These are phyloP conservation scores for Zaprionus lachaisei DNA, from an alignment of 1,140 invertebrate species.

Conservation along the genomic window DNA sequence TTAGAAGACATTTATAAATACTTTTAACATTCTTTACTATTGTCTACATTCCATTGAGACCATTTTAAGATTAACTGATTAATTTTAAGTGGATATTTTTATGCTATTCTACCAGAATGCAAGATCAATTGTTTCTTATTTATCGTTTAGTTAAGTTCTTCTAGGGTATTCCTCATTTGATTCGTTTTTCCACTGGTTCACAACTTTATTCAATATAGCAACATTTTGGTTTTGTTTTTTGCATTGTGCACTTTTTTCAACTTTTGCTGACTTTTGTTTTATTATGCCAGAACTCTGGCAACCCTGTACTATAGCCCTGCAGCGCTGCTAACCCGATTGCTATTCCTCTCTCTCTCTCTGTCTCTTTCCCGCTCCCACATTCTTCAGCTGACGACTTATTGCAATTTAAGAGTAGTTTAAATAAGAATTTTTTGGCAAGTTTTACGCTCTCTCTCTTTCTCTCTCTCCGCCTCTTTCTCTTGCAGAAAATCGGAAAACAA, in stretches of 20 bases:
- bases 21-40: too few relatives aligned
- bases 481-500: conserved; percentile 27
- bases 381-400: conserved; percentile 51
- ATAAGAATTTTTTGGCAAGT: conserved; percentile 73
- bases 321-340: not conserved
- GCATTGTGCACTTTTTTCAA: conserved; percentile 31
- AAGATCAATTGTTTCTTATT: not conserved
- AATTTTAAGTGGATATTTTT: not conserved
- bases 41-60: too few relatives aligned
- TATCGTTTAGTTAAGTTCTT: not conserved
- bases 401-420: conserved; percentile 81
- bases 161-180: not conserved
- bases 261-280: conserved; percentile 68
- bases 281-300: conserved; percentile 53
- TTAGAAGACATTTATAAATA: too few relatives aligned
- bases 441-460: conserved; percentile 28
- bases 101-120: not conserved
- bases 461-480: not conserved
- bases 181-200: not conserved
- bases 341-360: conserved; percentile 2
- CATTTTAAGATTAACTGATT: too few relatives aligned
- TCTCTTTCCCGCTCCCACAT: not conserved
- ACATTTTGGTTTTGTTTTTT: conserved; percentile 41
- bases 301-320: conserved; percentile 15
- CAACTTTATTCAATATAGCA: conserved; percentile 44